Conservation (phyloP, 2,113 vertebrate genomes). For the Cheilinus undulatus region DNA sequence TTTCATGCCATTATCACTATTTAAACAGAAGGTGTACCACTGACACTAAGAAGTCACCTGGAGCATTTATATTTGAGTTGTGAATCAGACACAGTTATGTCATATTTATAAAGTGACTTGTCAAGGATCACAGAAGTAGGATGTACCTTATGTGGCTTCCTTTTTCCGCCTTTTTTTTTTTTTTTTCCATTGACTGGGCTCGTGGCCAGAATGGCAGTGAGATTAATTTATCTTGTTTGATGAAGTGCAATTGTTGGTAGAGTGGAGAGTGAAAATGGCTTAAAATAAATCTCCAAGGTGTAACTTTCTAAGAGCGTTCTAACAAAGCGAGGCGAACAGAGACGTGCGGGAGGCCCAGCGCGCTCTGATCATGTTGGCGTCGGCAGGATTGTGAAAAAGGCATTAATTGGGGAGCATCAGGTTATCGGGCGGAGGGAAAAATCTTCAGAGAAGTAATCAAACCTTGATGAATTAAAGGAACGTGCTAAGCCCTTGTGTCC, state of each 20-base stretch:
- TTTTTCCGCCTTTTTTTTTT: conserved; percentile 27
- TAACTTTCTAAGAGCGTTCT: conserved; percentile 67
- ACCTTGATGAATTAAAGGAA: conserved; percentile 83
- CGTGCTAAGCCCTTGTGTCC: conserved; percentile 77
- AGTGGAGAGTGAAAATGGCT: conserved; percentile 55
- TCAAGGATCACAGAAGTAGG: conserved; percentile 3
- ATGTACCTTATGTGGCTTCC: conserved; percentile 10
- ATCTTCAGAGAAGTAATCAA: conserved; percentile 85
- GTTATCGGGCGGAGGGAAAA: conserved; percentile 78
- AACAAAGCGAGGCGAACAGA: conserved; percentile 55
- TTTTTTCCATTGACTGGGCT: conserved; percentile 31
- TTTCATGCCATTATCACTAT: conserved; percentile 23
- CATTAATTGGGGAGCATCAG: conserved; percentile 80
- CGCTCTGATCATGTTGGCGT: conserved; percentile 70
- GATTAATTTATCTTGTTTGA: conserved; percentile 69
- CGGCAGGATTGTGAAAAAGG: conserved; percentile 72
- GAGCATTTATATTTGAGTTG: not conserved
- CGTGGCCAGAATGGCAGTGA: conserved; percentile 46
- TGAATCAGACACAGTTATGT: not conserved
- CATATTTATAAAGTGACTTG: conserved; percentile 1
- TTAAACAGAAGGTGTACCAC: not conserved
- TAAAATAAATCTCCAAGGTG: conserved; percentile 58
- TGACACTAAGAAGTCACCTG: not conserved
- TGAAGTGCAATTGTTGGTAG: conserved; percentile 61
- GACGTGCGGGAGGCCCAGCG: conserved; percentile 45